Evolutionary conservation across 2,888 invertebrate genomes (phyloP).

Genomic region (Phengaris arion): DNA sequence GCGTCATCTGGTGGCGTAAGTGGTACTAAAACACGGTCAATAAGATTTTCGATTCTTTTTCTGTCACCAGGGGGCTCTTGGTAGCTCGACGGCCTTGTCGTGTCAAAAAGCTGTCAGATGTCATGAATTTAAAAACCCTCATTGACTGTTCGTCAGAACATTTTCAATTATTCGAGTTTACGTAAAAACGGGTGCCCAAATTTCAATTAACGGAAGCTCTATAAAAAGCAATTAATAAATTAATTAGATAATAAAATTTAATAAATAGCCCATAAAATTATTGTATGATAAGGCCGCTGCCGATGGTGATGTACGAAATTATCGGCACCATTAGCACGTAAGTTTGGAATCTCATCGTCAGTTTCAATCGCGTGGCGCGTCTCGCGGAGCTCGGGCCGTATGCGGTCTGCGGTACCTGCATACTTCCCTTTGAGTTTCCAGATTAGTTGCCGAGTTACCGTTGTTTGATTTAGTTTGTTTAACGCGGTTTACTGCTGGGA

Average conservation of each 20-base stretch:
- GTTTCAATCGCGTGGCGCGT: neutral
- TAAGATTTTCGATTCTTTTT: too few relatives aligned
- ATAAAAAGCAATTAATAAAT: neutral
- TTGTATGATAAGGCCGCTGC: neutral
- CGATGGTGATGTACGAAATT: neutral
- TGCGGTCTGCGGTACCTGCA: conserved; percentile 36
- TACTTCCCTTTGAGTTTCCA: conserved; percentile 32
- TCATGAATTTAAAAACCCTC: too few relatives aligned
- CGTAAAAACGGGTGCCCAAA: neutral
- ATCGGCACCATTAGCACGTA: neutral
- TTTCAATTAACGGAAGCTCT: neutral
- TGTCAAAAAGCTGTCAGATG: too few relatives aligned
- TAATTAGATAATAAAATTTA: neutral
- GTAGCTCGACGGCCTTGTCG: too few relatives aligned
- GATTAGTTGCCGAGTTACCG: conserved; percentile 30
- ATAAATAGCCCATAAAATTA: neutral
- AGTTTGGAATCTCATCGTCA: neutral
- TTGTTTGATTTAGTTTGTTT: conserved; percentile 27
- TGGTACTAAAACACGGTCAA: too few relatives aligned
- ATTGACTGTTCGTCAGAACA: too few relatives aligned
- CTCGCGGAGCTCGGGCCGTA: neutral
- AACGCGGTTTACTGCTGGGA: conserved; percentile 22
- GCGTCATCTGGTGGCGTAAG: too few relatives aligned
- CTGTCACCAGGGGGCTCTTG: too few relatives aligned
- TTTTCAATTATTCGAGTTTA: too few relatives aligned